phyloP scores from a whole-genome alignment of 2,797 vertebrate species.

The Arnoldichthys spilopterus region DNA sequence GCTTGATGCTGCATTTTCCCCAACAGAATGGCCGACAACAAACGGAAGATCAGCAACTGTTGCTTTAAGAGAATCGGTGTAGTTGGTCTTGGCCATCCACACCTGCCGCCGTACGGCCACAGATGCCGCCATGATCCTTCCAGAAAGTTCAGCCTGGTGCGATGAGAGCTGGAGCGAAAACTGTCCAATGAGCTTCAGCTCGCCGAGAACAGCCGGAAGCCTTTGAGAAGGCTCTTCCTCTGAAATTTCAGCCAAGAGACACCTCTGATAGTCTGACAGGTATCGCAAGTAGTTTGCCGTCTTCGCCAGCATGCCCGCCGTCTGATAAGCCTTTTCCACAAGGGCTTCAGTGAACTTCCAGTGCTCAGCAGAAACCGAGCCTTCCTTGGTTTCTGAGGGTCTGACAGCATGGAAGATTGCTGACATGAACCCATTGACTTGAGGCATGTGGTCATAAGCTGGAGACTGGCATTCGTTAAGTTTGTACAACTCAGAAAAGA shows the following conservation, averaged over 20 bases:
- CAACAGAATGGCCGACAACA: constrained; percentile 49
- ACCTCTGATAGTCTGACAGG: constrained; percentile 61
- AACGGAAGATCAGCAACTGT: constrained; percentile 63
- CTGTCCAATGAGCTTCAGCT: constrained; percentile 61
- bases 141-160: constrained; percentile 63
- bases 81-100: constrained; percentile 64
- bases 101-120: constrained; percentile 61
- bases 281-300: constrained; percentile 62
- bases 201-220: constrained; percentile 42
- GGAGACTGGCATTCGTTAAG: constrained; percentile 59
- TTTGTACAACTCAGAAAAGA: constrained; percentile 59
- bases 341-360: constrained; percentile 54
- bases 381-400: constrained; percentile 50
- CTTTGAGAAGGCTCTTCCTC: constrained; percentile 47
- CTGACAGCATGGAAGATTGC: constrained; percentile 62
- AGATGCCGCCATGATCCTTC: constrained; percentile 61
- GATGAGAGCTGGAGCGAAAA: constrained; percentile 59
- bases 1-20: constrained; percentile 39
- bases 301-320: constrained; percentile 62
- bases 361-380: constrained; percentile 28
- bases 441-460: constrained; percentile 60
- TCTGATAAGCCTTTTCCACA: constrained; percentile 60
- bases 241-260: constrained; percentile 54
- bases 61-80: constrained; percentile 57
- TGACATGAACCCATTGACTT: constrained; percentile 60